A percentile compares a stretch with the other conserved stretches of the same genome.
Conservation (phyloP, 2,888 invertebrate species). For the Rhaphigaster nebulosa region DNA sequence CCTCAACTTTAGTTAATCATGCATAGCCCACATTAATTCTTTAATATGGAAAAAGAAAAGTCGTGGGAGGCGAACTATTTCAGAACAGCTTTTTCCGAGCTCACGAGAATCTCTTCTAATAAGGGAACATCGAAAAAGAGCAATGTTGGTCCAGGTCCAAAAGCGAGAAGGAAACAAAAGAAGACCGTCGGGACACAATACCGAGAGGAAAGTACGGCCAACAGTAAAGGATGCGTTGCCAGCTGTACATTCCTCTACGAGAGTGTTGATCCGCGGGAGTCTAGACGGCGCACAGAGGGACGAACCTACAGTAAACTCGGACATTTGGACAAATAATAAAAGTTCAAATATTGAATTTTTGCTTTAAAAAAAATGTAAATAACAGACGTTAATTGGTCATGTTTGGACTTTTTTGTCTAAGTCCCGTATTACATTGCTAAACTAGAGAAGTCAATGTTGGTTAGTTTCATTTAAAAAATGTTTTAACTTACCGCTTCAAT, state of each 20-base stretch:
- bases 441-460: too few relatives aligned
- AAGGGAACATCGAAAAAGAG: slow-evolving; percentile 22
- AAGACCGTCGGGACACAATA: background rate
- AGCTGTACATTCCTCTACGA: background rate
- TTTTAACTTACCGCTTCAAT: too few relatives aligned
- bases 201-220: background rate
- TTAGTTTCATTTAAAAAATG: too few relatives aligned
- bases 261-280: background rate
- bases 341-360: too few relatives aligned
- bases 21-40: background rate
- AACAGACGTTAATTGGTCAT: too few relatives aligned
- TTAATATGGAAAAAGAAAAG: background rate
- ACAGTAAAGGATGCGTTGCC: slow-evolving; percentile 3
- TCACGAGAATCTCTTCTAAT: background rate
- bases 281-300: too few relatives aligned
- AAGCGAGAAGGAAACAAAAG: background rate
- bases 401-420: too few relatives aligned
- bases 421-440: too few relatives aligned
- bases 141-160: background rate
- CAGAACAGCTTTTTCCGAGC: background rate
- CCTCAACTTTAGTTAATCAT: too few relatives aligned
- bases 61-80: background rate
- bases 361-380: too few relatives aligned
- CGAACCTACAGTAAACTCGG: too few relatives aligned
- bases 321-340: too few relatives aligned